phyloP scores from a whole-genome alignment of 64 coral and sea anemone species.

The Montipora cactus region DNA sequence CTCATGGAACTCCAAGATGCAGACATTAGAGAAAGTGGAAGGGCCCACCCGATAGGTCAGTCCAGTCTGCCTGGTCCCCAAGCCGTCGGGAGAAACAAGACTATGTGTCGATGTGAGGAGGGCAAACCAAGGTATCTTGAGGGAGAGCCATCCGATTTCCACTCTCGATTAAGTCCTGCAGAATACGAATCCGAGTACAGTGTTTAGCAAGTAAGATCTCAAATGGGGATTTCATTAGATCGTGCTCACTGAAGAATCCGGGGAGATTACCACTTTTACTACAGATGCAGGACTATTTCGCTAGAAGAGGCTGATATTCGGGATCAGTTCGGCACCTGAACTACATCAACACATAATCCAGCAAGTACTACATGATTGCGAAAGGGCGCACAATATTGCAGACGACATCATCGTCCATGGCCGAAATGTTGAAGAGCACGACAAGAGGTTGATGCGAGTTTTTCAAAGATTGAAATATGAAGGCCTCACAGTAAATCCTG shows the following conservation, averaged over 20 bases:
- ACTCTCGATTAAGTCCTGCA: slow-evolving; percentile 51
- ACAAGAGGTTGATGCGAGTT: slow-evolving; percentile 19
- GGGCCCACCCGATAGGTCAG: not conserved
- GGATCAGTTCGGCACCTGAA: not conserved
- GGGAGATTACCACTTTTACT: not conserved
- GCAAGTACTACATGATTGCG: slow-evolving; percentile 46
- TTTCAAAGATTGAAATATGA: slow-evolving; percentile 8
- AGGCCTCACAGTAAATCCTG: slow-evolving; percentile 32
- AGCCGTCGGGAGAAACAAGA: slow-evolving; percentile 9
- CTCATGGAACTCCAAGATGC: too few relatives aligned
- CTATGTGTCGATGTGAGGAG: slow-evolving; percentile 58
- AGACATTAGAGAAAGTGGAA: not conserved
- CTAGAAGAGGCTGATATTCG: not conserved
- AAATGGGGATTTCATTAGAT: slow-evolving; percentile 55
- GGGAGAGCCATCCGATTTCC: slow-evolving; percentile 47
- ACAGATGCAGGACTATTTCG: not conserved
- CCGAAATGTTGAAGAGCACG: slow-evolving; percentile 46
- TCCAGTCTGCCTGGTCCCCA: not conserved
- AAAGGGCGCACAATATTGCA: slow-evolving; percentile 27
- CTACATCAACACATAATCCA: slow-evolving; percentile 30
- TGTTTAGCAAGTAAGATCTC: slow-evolving; percentile 60
- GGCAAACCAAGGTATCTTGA: slow-evolving; percentile 37
- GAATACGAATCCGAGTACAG: slow-evolving; percentile 4
- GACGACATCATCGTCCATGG: slow-evolving; percentile 65
- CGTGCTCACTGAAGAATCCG: slow-evolving; percentile 6